Base-by-base conservation (phyloP, 2,797 vertebrate species). In the Sylvia borin region DNA sequence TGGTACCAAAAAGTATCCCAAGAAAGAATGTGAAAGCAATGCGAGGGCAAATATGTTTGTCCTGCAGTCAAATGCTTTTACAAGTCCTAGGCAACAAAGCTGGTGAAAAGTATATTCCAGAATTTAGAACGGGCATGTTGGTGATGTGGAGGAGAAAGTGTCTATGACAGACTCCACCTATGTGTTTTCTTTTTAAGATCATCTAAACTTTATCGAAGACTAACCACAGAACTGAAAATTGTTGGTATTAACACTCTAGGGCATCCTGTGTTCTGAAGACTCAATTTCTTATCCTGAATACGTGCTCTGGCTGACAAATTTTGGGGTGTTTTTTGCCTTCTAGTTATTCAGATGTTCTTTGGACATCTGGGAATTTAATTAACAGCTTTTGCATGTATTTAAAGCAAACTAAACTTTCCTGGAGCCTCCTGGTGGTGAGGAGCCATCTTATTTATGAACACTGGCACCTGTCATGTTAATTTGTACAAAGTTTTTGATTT, bases 231-330 rank as follows among this genome's bases (percentile, higher is more conserved):
- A 94, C 66, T 19, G 20, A 85, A 97, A 95, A 97, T 96, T 77
- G 88, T 97, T 90, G 94, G 90, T 95, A 96, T 97, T 97, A 96
- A 92, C 93, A 95, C 93, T 84, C 75, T 93, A 94, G 95, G 95
- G 94, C 94, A 96, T 94, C 93, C 88, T 81, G 54, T 50, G 36
- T 76, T 53, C 68, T 38, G 72, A 88, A 38, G 91, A 91, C 91
- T 96, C 68, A n/a, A 80, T 95, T 96, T 90, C 92, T 97, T 92
- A 96, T 87, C 96, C 74, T 27, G 88, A 85, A 90, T 96, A 97
- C 32, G 74, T 97, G 97, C 90, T 96, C 97, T 94, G 95, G 93
- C 92, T 98, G 96, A 94, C 91, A 97, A 97, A 95, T 95, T 96
- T 97, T 42, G 88, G 96, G 95, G 92, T 95, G 94, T 94, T 95